Percentiles rank a stretch among this genome's conserved stretches.
phyloP scores from a whole-genome alignment of 1,140 invertebrate species.

The Phymorhynchus buccinoides region DNA sequence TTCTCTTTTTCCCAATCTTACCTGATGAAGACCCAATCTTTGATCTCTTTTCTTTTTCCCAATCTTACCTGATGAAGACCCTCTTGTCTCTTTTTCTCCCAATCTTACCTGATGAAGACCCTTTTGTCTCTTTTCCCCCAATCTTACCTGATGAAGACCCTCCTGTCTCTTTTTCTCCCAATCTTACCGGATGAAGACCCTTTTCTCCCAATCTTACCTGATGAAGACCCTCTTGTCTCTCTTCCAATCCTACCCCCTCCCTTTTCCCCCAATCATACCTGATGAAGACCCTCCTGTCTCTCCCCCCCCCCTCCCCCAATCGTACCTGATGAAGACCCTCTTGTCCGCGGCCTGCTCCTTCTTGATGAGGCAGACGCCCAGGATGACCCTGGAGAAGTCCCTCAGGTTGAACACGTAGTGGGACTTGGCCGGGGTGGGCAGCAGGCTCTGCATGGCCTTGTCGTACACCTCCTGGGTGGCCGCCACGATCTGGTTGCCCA shows the following conservation, averaged over 20 bases:
- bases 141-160: too few relatives aligned
- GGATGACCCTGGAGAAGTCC: slow-evolving; percentile 73
- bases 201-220: too few relatives aligned
- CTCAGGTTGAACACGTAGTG: slow-evolving; percentile 74
- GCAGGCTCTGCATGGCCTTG: slow-evolving; percentile 69
- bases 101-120: slow-evolving; percentile 74
- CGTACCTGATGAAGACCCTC: slow-evolving; percentile 74
- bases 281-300: slow-evolving; percentile 66
- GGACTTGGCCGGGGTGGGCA: slow-evolving; percentile 74
- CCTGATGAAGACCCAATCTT: too few relatives aligned
- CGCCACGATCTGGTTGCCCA: slow-evolving; percentile 77
- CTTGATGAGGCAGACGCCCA: slow-evolving; percentile 77
- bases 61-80: too few relatives aligned
- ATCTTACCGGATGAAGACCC: too few relatives aligned
- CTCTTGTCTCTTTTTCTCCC: not conserved
- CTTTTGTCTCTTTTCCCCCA: too few relatives aligned
- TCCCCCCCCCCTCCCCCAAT: not conserved
- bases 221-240: too few relatives aligned
- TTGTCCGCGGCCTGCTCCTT: slow-evolving; percentile 86
- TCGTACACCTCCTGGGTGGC: slow-evolving; percentile 73
- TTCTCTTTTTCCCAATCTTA: too few relatives aligned
- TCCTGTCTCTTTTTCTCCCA: too few relatives aligned
- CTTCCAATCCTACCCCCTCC: too few relatives aligned
- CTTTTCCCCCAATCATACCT: slow-evolving; percentile 65
- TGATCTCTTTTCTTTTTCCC: not conserved